These are phyloP conservation scores for Myoxocephalus aenaeus DNA, from an alignment of 2,797 vertebrate genomes.

Conservation along the genomic window DNA sequence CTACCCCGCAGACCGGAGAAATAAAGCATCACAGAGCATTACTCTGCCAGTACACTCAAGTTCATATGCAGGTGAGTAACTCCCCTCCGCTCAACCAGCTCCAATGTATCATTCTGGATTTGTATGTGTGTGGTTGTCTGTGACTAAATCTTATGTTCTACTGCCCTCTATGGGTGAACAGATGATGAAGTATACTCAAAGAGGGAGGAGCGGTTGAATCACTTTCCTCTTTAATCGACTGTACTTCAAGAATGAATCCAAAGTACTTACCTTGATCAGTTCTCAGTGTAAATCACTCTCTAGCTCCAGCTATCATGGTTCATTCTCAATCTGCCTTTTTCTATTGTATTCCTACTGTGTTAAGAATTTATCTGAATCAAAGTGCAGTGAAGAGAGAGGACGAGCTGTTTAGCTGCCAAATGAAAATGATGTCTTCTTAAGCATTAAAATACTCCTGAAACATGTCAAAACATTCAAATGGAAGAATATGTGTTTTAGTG, in stretches of 20 bases:
- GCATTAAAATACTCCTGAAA: neutral
- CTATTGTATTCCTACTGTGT: slow-evolving; percentile 16
- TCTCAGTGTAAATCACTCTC: slow-evolving; percentile 25
- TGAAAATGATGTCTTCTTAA: neutral
- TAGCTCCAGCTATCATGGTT: slow-evolving; percentile 3
- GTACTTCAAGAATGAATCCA: slow-evolving; percentile 35
- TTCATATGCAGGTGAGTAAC: slow-evolving; percentile 76
- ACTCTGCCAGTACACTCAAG: slow-evolving; percentile 58
- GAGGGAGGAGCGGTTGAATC: slow-evolving; percentile 5
- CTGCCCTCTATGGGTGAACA: slow-evolving; percentile 71
- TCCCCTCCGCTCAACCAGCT: slow-evolving; percentile 51
- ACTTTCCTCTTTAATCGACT: slow-evolving; percentile 28
- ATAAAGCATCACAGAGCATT: slow-evolving; percentile 61
- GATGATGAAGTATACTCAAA: slow-evolving; percentile 4
- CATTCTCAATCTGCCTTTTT: slow-evolving; percentile 19
- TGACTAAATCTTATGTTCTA: slow-evolving; percentile 66
- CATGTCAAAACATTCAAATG: neutral
- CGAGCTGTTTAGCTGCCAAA: neutral
- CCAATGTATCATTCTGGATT: slow-evolving; percentile 25
- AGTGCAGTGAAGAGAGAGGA: slow-evolving; percentile 11
- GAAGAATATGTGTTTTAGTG: neutral
- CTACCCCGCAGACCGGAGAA: slow-evolving; percentile 39
- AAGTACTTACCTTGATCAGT: slow-evolving; percentile 29
- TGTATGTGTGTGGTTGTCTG: slow-evolving; percentile 24
- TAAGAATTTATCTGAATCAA: slow-evolving; percentile 26